phyloP scores from a whole-genome alignment of 53 echinoderm and acorn worm species.

The Holothuria scabra region DNA sequence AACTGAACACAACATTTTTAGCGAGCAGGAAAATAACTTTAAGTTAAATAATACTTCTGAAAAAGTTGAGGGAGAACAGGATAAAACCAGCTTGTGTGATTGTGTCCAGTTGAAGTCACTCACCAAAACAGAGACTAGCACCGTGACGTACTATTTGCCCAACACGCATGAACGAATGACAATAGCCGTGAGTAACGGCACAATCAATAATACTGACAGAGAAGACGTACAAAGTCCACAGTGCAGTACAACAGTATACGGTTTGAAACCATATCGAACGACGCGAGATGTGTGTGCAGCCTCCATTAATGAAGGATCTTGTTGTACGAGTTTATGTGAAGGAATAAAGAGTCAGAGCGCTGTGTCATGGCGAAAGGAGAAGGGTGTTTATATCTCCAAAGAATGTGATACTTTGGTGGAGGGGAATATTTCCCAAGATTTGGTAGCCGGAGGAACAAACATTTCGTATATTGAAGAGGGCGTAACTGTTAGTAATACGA shows the following conservation, averaged over 20 bases:
- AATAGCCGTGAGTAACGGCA: constrained; percentile 48
- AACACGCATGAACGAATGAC: constrained; percentile 39
- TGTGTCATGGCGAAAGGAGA: no score
- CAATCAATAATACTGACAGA: constrained; percentile 30
- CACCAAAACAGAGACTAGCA: not conserved
- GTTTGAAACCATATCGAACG: not conserved
- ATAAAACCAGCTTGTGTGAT: not conserved
- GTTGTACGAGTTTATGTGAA: not conserved
- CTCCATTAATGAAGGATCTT: not conserved
- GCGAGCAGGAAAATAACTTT: no score
- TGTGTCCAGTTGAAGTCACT: not conserved
- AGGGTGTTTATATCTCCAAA: no score
- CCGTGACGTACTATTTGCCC: constrained; percentile 35
- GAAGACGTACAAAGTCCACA: constrained; percentile 18
- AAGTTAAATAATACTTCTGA: no score
- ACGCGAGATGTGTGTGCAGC: constrained; percentile 10
- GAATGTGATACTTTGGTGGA: no score
- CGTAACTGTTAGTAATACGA: no score
- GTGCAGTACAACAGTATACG: not conserved
- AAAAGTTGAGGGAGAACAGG: not conserved
- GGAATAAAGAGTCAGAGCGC: no score
- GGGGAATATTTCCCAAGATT: no score
- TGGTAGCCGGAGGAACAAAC: no score
- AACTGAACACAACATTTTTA: no score
- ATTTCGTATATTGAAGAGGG: no score